These are phyloP conservation scores for Heliothis subflexa DNA, from an alignment of 1,140 invertebrate genomes.

Conservation along the genomic window DNA sequence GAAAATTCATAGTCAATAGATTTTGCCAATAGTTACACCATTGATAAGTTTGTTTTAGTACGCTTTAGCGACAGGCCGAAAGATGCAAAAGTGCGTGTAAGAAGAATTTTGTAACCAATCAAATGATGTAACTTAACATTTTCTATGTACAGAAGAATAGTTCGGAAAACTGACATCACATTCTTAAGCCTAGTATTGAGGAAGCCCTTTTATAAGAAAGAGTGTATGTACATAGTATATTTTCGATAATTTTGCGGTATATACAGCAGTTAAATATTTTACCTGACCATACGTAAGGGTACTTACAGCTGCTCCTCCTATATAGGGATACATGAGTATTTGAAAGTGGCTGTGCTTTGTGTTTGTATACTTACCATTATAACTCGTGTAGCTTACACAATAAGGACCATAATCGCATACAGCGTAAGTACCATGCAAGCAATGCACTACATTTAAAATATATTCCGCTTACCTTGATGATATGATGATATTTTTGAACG, in stretches of 20 bases:
- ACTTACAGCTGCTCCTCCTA: slow-evolving; percentile 18
- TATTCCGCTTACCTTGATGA: slow-evolving; percentile 72
- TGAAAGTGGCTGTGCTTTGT: slow-evolving; percentile 33
- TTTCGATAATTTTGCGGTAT: slow-evolving; percentile 58
- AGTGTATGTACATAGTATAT: slow-evolving; percentile 44
- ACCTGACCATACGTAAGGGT: background rate
- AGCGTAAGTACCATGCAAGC: slow-evolving; percentile 58
- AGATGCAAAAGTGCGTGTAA: background rate
- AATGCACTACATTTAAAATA: slow-evolving; percentile 48
- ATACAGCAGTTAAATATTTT: slow-evolving; percentile 63
- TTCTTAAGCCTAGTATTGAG: slow-evolving; percentile 33
- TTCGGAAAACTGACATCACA: slow-evolving; percentile 19
- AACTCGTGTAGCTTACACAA: slow-evolving; percentile 18
- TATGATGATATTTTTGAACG: slow-evolving; percentile 55
- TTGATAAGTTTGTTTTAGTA: background rate
- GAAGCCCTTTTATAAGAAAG: slow-evolving; percentile 37
- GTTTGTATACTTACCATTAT: slow-evolving; percentile 55
- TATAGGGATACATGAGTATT: background rate
- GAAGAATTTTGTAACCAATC: slow-evolving; percentile 6
- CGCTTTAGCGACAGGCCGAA: background rate
- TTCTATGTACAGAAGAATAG: slow-evolving; percentile 29
- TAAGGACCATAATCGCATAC: slow-evolving; percentile 60
- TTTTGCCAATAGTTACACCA: too few relatives aligned
- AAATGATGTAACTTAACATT: slow-evolving; percentile 8
- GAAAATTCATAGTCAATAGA: too few relatives aligned